Base-by-base conservation (phyloP, 2,888 invertebrate genomes). In the Copidosoma aretas region DNA sequence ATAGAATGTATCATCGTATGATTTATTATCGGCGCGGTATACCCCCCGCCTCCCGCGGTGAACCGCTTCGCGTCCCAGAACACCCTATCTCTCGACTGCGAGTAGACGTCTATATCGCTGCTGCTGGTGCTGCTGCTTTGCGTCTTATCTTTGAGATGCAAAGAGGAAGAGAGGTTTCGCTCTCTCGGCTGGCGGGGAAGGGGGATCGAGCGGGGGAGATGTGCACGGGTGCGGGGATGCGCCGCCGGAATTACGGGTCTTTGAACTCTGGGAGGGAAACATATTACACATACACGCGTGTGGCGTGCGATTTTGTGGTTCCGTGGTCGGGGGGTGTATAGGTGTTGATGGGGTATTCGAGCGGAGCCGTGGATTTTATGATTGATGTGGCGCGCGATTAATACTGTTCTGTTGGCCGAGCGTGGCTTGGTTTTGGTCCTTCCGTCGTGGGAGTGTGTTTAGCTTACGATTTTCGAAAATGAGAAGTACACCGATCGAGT, bases 1-100 rank as follows among this genome's bases (percentile, higher is more conserved):
- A 65, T 80, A 79, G 78, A 79, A 80, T 78, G 80, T 80, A 80
- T 80, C 81, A 80, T 80, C 80, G 76, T 75, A 80, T 81, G 81
- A 81, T 81, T 81, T 80, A 81, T 81, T 80, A 80, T 80, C 69
- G 77, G 76, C 57, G 53, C 43, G 43, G 43, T 17, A 46, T 56
- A 60, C 64, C 59, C 49, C 52, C 64, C n/a, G n/a, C n/a, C n/a
- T n/a, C n/a, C n/a, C n/a, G n/a, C n/a, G n/a, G n/a, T n/a, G n/a
- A 69, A 69, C 39, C 69, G 67, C 64, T 64, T 69, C 62, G 67
- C 56, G 69, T 69, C 67, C 64, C 60, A 64, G 60, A 54, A 21
- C 58, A 19, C 43, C 25, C 32, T 62, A 3, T 49, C 56, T 61
- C 39, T 52, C 15, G n/a, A 15, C 39, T 21, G 25, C 41, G 25